Evolutionary conservation across 2,113 vertebrate species (phyloP).

Genomic region (Siniperca chuatsi): DNA sequence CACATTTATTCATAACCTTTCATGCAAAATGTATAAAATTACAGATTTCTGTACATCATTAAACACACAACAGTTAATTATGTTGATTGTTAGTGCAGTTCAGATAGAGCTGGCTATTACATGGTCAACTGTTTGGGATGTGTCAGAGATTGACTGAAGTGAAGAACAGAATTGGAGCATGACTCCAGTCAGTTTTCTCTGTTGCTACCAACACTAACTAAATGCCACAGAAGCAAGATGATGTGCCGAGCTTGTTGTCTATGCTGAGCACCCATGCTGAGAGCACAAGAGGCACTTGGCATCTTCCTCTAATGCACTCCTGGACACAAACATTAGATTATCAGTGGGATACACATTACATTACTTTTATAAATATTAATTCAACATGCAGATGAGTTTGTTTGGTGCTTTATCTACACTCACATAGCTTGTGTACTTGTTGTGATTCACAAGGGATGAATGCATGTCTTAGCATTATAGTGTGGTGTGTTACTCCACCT

Average conservation of each 20-base stretch:
- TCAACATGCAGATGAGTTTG: slow-evolving; percentile 41
- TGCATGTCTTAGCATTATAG: neutral
- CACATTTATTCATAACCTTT: neutral
- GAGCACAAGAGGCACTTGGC: slow-evolving; percentile 57
- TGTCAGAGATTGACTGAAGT: neutral
- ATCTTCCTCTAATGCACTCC: slow-evolving; percentile 41
- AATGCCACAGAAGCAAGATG: slow-evolving; percentile 27
- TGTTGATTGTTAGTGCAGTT: slow-evolving; percentile 7
- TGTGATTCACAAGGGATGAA: neutral
- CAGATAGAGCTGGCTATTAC: neutral
- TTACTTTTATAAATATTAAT: slow-evolving; percentile 58
- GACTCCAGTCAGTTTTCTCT: slow-evolving; percentile 5
- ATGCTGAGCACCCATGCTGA: slow-evolving; percentile 41
- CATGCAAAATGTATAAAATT: neutral
- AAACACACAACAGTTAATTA: slow-evolving; percentile 20
- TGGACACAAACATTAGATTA: slow-evolving; percentile 48
- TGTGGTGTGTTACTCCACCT: neutral
- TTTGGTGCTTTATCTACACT: slow-evolving; percentile 13
- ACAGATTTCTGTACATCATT: neutral
- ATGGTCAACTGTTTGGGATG: slow-evolving; percentile 5
- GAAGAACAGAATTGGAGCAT: neutral
- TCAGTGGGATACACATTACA: slow-evolving; percentile 45
- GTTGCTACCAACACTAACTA: slow-evolving; percentile 1
- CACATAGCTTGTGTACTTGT: neutral
- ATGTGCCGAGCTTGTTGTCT: slow-evolving; percentile 40